Evolutionary conservation across 64 coral and sea anemone genomes (phyloP).

Genomic region (Porites lutea): DNA sequence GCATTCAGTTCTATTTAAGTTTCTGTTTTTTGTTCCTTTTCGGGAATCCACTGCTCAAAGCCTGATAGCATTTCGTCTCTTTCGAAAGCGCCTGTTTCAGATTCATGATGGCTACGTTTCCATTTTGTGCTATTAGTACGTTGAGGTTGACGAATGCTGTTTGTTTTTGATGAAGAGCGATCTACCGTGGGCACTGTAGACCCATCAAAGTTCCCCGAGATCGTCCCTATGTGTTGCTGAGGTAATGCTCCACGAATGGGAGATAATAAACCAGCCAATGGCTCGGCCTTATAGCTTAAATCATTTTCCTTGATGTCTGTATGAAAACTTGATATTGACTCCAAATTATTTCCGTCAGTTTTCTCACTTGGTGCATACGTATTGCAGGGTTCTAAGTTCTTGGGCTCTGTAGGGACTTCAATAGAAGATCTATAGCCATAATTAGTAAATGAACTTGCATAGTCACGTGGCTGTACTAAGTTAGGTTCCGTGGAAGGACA

Average conservation of each 20-base stretch:
- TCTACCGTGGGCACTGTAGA: background rate
- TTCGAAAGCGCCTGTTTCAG: background rate
- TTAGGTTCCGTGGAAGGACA: conserved; percentile 1
- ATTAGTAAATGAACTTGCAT: background rate
- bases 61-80: background rate
- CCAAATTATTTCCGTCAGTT: background rate
- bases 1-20: background rate
- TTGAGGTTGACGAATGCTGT: background rate
- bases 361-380: background rate
- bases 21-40: background rate
- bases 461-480: background rate
- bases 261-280: conserved; percentile 34
- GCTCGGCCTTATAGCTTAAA: background rate
- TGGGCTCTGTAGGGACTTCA: background rate
- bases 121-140: background rate
- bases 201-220: background rate
- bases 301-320: background rate
- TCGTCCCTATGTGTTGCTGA: background rate
- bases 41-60: conserved; percentile 20
- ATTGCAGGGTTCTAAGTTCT: background rate
- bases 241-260: background rate
- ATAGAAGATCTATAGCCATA: conserved; percentile 27
- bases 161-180: background rate
- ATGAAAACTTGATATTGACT: background rate
- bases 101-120: background rate